Percentiles rank a stretch among this genome's conserved stretches.
Conservation (phyloP, 2,888 invertebrate genomes). For the Scaptomyza parva region DNA sequence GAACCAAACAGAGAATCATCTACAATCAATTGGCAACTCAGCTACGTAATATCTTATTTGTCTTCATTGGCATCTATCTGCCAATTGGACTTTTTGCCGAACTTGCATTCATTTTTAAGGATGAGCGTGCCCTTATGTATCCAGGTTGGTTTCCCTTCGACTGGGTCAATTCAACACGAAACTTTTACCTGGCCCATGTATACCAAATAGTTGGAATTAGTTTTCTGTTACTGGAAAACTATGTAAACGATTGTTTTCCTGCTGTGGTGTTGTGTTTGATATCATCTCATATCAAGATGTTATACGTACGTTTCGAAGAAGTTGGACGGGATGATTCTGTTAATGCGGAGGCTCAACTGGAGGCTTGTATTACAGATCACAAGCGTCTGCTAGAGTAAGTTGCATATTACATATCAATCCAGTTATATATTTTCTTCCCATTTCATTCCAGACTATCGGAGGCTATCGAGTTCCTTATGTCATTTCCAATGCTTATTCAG, state of each 20-base stretch:
- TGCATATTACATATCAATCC: not conserved
- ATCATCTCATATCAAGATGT: slow-evolving; percentile 65
- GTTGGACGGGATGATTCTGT: slow-evolving; percentile 52
- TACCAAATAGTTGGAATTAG: slow-evolving; percentile 70
- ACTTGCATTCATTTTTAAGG: slow-evolving; percentile 56
- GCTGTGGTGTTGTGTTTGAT: slow-evolving; percentile 66
- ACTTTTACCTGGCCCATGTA: slow-evolving; percentile 60
- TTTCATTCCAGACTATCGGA: slow-evolving; percentile 26
- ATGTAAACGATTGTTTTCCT: slow-evolving; percentile 69
- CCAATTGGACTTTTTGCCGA: slow-evolving; percentile 57
- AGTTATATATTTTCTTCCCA: not conserved
- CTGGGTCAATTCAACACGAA: slow-evolving; percentile 56
- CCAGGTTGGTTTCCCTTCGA: slow-evolving; percentile 79
- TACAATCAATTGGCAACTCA: slow-evolving; percentile 47
- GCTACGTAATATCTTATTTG: slow-evolving; percentile 42
- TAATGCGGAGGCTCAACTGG: slow-evolving; percentile 45
- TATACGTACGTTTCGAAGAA: slow-evolving; percentile 59
- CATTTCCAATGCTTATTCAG: slow-evolving; percentile 73
- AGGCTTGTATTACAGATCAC: slow-evolving; percentile 71
- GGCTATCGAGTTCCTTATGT: slow-evolving; percentile 63
- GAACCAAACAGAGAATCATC: slow-evolving; percentile 37
- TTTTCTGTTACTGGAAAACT: slow-evolving; percentile 59
- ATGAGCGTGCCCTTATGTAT: slow-evolving; percentile 62
- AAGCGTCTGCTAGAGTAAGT: slow-evolving; percentile 61
- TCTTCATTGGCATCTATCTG: slow-evolving; percentile 57